These are phyloP conservation scores for Scytalopus superciliaris DNA, from an alignment of 2,113 vertebrate species.

Conservation along the genomic window DNA sequence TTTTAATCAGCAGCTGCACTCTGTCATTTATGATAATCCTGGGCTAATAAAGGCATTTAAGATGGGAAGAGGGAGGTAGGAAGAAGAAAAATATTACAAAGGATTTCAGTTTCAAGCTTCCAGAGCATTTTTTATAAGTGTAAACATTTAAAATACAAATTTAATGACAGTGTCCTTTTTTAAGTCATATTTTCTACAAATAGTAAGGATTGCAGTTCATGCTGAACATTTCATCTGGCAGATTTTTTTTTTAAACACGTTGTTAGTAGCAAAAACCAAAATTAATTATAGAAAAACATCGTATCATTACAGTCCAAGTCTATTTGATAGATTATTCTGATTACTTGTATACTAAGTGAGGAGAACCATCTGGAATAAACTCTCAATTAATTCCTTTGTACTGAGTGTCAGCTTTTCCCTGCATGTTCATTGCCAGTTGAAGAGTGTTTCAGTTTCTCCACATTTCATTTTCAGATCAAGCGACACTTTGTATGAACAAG, in stretches of 20 bases:
- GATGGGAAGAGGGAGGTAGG: constrained; percentile 61
- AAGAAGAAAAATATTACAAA: constrained; percentile 58
- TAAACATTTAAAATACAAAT: constrained; percentile 77
- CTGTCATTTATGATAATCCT: constrained; percentile 60
- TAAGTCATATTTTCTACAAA: constrained; percentile 74
- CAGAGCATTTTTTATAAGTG: constrained; percentile 81
- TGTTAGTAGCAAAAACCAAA: constrained; percentile 72
- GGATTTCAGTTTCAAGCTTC: constrained; percentile 74
- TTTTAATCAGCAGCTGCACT: constrained; percentile 59
- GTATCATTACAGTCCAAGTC: constrained; percentile 59
- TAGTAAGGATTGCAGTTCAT: constrained; percentile 73
- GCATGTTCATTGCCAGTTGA: constrained; percentile 4
- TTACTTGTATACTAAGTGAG: constrained; percentile 75
- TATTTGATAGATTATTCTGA: constrained; percentile 78
- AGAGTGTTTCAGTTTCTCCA: background rate
- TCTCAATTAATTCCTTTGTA: constrained; percentile 78
- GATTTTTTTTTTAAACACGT: constrained; percentile 52
- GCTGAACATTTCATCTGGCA: constrained; percentile 73
- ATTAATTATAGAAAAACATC: constrained; percentile 70
- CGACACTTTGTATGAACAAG: background rate
- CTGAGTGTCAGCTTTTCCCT: constrained; percentile 74
- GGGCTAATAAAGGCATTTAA: constrained; percentile 64
- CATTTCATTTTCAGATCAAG: background rate
- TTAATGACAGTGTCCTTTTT: constrained; percentile 77
- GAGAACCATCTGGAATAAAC: constrained; percentile 83